phyloP scores from a whole-genome alignment of 2,797 vertebrate species.

The Falco naumanni region DNA sequence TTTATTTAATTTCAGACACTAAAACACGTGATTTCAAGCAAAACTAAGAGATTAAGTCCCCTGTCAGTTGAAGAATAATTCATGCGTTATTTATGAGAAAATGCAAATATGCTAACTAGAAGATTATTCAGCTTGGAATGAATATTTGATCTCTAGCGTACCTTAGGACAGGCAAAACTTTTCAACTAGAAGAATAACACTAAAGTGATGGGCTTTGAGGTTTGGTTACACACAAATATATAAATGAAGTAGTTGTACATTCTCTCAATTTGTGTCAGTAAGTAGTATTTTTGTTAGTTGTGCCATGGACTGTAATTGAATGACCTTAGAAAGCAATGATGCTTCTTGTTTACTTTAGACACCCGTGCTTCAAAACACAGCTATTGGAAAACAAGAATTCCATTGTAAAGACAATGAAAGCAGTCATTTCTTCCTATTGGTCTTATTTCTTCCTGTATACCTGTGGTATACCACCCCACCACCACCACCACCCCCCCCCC shows the following conservation, averaged over 20 bases:
- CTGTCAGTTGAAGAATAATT: slow-evolving; percentile 13
- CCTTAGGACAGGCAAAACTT: not conserved
- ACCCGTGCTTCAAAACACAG: not conserved
- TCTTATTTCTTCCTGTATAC: not conserved
- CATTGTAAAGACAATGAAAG: not conserved
- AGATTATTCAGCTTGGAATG: slow-evolving; percentile 20
- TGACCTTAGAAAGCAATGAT: not conserved
- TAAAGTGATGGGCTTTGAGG: not conserved
- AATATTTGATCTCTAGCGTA: slow-evolving; percentile 36
- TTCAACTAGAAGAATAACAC: not conserved
- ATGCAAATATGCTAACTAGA: slow-evolving; percentile 19
- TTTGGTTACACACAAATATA: not conserved
- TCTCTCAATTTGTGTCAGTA: not conserved
- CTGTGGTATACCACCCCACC: not conserved
- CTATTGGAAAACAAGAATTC: not conserved
- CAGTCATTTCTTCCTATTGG: accelerated
- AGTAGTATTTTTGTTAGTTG: not conserved
- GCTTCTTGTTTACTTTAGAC: not conserved
- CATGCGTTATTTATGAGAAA: slow-evolving; percentile 53
- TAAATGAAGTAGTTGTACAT: not conserved
- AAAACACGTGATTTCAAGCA: not conserved
- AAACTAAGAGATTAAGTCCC: slow-evolving; percentile 1
- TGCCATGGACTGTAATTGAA: not conserved
- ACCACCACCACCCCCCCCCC: no score
- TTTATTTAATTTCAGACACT: not conserved